Evolutionary conservation across 37 sponge, comb jelly and placozoan species (phyloP).

Genomic region (Oscarella lobularis): DNA sequence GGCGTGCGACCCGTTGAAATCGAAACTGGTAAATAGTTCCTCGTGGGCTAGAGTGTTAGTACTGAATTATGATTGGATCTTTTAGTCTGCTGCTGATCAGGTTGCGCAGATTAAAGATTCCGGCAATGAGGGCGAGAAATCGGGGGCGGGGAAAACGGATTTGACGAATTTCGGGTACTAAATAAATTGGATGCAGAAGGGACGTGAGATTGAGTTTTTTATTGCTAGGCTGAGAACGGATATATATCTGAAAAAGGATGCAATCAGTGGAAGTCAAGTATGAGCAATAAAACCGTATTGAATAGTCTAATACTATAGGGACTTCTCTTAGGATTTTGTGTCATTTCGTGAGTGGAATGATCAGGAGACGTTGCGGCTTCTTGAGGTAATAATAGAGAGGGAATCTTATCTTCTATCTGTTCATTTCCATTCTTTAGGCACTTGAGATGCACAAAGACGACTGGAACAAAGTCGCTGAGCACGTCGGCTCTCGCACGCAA

Average conservation of each 20-base stretch:
- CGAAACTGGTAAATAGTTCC: conserved; percentile 5
- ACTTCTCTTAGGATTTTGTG: too few relatives aligned
- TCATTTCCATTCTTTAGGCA: conserved; percentile 44
- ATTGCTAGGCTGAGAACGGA: neutral
- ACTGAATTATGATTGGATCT: too few relatives aligned
- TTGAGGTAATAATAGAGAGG: too few relatives aligned
- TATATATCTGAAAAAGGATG: neutral
- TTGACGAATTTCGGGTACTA: neutral
- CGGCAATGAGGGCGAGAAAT: neutral
- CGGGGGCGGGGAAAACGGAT: neutral
- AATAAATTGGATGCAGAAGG: too few relatives aligned
- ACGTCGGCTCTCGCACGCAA: conserved; percentile 84
- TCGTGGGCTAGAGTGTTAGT: too few relatives aligned
- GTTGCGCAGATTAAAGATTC: conserved; percentile 1
- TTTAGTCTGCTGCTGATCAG: neutral
- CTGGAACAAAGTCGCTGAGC: conserved; percentile 96
- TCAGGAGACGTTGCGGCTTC: conserved; percentile 75
- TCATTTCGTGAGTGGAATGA: conserved; percentile 88
- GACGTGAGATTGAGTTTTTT: neutral
- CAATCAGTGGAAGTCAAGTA: too few relatives aligned
- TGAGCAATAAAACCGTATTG: too few relatives aligned
- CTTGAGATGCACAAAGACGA: conserved; percentile 85
- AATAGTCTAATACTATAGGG: too few relatives aligned
- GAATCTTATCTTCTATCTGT: too few relatives aligned
- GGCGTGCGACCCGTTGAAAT: conserved; percentile 24